Evolutionary conservation across 92 coral and sea anemone species (phyloP).

Genomic region (Phenganax stokvisi): DNA sequence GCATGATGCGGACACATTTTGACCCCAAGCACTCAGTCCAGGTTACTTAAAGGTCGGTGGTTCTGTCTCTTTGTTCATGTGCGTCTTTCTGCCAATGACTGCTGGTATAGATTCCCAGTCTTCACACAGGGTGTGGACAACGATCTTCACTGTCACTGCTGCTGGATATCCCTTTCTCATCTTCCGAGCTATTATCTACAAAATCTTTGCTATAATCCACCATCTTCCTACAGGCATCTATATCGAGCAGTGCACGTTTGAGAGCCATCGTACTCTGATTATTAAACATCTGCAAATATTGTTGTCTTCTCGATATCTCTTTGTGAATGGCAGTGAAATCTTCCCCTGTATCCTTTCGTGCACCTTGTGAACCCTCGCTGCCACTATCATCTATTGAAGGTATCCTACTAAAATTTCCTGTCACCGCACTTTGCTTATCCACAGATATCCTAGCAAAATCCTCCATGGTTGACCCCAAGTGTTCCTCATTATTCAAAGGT

Average conservation of each 20-base stretch:
- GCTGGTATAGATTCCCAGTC: not conserved
- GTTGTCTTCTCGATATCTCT: constrained; percentile 29
- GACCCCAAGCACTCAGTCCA: too few species aligned
- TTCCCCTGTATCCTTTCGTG: not conserved
- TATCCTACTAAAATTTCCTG: not conserved
- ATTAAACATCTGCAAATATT: constrained; percentile 31
- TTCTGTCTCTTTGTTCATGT: too few species aligned
- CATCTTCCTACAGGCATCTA: constrained; percentile 34
- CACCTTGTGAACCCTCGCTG: not conserved
- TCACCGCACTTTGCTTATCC: not conserved
- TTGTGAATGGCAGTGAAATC: constrained; percentile 16
- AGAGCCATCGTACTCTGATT: constrained; percentile 25
- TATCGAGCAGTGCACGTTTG: constrained; percentile 33
- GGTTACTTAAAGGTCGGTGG: too few species aligned
- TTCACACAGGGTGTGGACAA: constrained; percentile 2
- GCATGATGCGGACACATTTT: too few species aligned
- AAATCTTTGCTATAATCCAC: constrained; percentile 36
- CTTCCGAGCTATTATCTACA: constrained; percentile 1
- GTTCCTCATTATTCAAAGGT: not conserved
- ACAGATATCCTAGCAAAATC: not conserved
- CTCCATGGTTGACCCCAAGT: not conserved
- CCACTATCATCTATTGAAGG: not conserved
- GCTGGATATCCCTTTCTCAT: not conserved
- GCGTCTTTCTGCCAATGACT: not conserved
- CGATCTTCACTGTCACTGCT: not conserved